Percentiles rank a stretch among this genome's conserved stretches.
Evolutionary conservation across 2,113 vertebrate species (phyloP).

Genomic region (Gadus macrocephalus): DNA sequence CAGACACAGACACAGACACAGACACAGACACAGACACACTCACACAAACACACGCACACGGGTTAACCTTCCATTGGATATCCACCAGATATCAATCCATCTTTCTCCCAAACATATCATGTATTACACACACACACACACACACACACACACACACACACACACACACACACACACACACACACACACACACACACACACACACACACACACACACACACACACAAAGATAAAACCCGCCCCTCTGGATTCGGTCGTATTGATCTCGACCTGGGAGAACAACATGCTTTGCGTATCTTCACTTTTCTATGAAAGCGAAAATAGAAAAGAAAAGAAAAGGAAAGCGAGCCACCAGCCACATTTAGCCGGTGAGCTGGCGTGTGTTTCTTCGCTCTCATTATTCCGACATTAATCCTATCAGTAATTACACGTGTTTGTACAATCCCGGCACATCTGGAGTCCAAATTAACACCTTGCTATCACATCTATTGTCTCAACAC

Average conservation of each 20-base stretch:
- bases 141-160: slow-evolving; percentile 7
- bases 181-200: slow-evolving; percentile 7
- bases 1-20: no score
- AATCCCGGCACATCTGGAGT: background rate
- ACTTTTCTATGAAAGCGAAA: no score
- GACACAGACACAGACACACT: no score
- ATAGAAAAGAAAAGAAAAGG: no score
- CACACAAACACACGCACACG: slow-evolving; percentile 1
- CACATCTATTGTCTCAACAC: background rate
- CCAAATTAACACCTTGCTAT: background rate
- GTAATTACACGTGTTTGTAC: background rate
- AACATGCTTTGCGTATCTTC: background rate
- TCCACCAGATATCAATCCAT: no score
- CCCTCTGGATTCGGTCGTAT: background rate
- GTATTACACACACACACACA: no score
- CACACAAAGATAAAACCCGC: background rate
- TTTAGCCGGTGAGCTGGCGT: no score
- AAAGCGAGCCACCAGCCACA: no score
- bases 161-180: slow-evolving; percentile 3
- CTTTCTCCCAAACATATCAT: background rate
- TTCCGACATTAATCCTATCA: background rate
- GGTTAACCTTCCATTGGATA: background rate
- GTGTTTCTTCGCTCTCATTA: background rate
- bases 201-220: slow-evolving; percentile 3
- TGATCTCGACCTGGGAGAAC: background rate